Conservation (phyloP, 2,888 invertebrate genomes). For the Polyommatus iphigenia region DNA sequence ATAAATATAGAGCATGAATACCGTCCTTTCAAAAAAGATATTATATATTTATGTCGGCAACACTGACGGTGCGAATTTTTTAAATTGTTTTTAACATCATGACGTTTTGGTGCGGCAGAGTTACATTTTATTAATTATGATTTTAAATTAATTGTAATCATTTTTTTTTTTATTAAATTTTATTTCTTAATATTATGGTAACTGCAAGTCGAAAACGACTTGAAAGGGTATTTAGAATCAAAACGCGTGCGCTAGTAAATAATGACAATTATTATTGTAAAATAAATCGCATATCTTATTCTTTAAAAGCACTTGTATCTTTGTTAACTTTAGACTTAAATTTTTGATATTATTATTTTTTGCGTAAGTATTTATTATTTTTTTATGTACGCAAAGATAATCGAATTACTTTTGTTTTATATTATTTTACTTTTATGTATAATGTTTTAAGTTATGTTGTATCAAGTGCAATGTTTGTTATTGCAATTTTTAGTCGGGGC, state of each 20-base stretch:
- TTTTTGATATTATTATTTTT: background rate
- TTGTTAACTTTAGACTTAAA: background rate
- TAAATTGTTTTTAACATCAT: slow-evolving; percentile 43
- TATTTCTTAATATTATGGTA: background rate
- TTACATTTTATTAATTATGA: slow-evolving; percentile 44
- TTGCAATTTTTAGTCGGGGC: slow-evolving; percentile 49
- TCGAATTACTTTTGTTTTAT: slow-evolving; percentile 14
- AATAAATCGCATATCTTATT: background rate
- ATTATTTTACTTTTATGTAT: slow-evolving; percentile 4
- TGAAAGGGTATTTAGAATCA: background rate
- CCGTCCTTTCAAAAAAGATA: slow-evolving; percentile 55
- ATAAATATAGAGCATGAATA: slow-evolving; percentile 54
- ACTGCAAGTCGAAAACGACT: background rate
- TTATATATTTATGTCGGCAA: slow-evolving; percentile 34
- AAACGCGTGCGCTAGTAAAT: background rate
- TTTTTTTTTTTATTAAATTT: slow-evolving; percentile 8
- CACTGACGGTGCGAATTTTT: slow-evolving; percentile 40
- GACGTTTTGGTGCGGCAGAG: slow-evolving; percentile 40
- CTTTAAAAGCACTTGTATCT: background rate
- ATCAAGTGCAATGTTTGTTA: slow-evolving; percentile 15
- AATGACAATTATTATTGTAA: background rate
- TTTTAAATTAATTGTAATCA: background rate
- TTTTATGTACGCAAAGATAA: background rate
- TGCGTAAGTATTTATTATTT: background rate
- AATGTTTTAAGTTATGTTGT: slow-evolving; percentile 13